Conservation (phyloP, 2,113 vertebrate genomes). For the Cheilinus undulatus region DNA sequence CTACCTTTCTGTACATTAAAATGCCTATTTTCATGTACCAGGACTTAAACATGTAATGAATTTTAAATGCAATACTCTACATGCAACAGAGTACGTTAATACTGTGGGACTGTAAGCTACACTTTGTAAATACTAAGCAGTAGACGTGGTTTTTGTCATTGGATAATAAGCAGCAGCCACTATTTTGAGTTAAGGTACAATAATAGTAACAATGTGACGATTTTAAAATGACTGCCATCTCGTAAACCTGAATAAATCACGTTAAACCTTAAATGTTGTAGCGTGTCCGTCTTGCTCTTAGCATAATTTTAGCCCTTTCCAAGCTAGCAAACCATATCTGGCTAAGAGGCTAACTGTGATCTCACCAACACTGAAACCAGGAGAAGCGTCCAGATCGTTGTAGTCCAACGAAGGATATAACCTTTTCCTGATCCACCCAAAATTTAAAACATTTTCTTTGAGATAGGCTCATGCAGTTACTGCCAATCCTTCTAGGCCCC, state of each 20-base stretch:
- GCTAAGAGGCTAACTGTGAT: constrained; percentile 24
- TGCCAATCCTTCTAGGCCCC: constrained; percentile 1
- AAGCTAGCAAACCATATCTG: constrained; percentile 25
- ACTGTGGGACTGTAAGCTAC: neutral
- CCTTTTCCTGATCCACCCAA: neutral
- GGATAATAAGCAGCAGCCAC: neutral
- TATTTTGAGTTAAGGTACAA: neutral
- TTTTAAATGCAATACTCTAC: too few relatives aligned
- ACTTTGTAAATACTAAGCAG: neutral
- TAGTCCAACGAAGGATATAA: neutral
- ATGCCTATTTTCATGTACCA: neutral
- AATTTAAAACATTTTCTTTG: too few relatives aligned
- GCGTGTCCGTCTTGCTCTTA: neutral
- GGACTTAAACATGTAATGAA: too few relatives aligned
- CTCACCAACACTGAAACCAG: constrained; percentile 39
- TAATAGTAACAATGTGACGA: neutral
- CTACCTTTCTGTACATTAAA: neutral
- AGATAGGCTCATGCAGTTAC: neutral
- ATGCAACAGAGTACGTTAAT: too few relatives aligned
- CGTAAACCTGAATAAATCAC: neutral
- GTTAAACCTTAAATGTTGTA: neutral
- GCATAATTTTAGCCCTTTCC: constrained; percentile 2
- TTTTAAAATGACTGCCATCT: too few relatives aligned
- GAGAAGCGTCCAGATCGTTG: neutral
- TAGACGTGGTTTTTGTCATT: neutral